Conservation (phyloP, 2,888 invertebrate species). For the Ectemnius lituratus region DNA sequence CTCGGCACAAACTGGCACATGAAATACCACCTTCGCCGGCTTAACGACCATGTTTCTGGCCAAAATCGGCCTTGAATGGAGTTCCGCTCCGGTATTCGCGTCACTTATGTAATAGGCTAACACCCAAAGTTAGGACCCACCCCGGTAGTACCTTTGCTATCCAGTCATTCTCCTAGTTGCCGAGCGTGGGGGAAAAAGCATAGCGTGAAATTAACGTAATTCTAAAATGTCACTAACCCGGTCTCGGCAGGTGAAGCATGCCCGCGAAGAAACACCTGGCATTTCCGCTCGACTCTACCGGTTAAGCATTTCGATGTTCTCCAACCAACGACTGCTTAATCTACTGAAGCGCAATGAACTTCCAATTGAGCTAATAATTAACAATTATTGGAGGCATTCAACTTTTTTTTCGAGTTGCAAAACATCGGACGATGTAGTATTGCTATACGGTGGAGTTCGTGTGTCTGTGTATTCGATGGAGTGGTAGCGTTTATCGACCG, state of each 20-base stretch:
- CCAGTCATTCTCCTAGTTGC: slow-evolving; percentile 10
- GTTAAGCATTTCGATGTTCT: too few relatives aligned
- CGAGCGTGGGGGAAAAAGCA: slow-evolving; percentile 9
- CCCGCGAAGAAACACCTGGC: background rate
- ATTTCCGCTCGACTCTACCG: background rate
- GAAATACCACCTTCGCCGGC: slow-evolving; percentile 63
- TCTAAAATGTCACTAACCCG: slow-evolving; percentile 32
- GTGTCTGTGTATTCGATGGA: too few relatives aligned
- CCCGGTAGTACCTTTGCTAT: slow-evolving; percentile 19
- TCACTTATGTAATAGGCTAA: slow-evolving; percentile 53
- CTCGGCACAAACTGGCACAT: slow-evolving; percentile 37
- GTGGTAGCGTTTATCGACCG: slow-evolving; percentile 54
- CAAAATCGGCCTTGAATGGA: slow-evolving; percentile 64
- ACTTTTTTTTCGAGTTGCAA: slow-evolving; percentile 9
- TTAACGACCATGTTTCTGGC: slow-evolving; percentile 65
- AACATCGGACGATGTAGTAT: too few relatives aligned
- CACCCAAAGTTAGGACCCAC: slow-evolving; percentile 29
- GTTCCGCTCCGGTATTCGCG: slow-evolving; percentile 57
- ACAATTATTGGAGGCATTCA: slow-evolving; percentile 22
- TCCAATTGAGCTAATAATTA: slow-evolving; percentile 16
- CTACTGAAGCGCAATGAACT: too few relatives aligned
- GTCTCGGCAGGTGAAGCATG: slow-evolving; percentile 3
- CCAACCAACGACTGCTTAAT: too few relatives aligned
- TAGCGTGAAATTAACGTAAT: slow-evolving; percentile 18
- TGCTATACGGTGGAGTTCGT: too few relatives aligned